Evolutionary conservation across 2,797 vertebrate genomes (phyloP).

Genomic region (Eulemur albifrons): DNA sequence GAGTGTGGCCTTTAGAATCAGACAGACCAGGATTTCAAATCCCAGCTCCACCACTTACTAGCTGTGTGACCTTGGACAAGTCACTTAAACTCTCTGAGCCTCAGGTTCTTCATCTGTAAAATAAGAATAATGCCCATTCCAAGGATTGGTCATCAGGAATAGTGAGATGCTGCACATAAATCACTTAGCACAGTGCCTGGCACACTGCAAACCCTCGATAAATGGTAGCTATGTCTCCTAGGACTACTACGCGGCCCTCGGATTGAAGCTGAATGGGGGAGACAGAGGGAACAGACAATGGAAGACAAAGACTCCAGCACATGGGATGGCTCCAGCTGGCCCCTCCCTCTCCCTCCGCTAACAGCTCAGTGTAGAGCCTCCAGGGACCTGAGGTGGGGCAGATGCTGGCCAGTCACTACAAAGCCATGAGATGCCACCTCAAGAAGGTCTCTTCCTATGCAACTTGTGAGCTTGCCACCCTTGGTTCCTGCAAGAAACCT

Average conservation of each 20-base stretch:
- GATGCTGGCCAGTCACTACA: neutral
- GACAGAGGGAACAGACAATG: neutral
- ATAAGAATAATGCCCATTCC: neutral
- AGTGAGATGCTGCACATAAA: neutral
- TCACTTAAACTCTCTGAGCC: constrained; percentile 26
- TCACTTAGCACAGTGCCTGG: neutral
- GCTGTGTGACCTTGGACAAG: neutral
- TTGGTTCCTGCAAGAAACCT: neutral
- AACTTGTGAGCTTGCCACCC: neutral
- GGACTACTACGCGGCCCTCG: neutral
- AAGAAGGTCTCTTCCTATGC: neutral
- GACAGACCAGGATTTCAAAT: constrained; percentile 11
- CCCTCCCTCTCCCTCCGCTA: neutral
- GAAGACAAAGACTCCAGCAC: neutral
- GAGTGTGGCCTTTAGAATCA: neutral
- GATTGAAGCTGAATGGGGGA: neutral
- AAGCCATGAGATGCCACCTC: neutral
- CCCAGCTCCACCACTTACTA: neutral
- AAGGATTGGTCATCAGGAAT: neutral
- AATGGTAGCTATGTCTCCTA: neutral
- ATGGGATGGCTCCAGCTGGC: neutral
- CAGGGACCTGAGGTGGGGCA: neutral
- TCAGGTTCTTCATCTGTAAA: constrained; percentile 1
- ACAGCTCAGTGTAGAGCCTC: neutral
- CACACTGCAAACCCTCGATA: neutral